phyloP scores from a whole-genome alignment of 30 jellyfish, hydroid and myxozoan genomes.

The Cassiopea andromeda region DNA sequence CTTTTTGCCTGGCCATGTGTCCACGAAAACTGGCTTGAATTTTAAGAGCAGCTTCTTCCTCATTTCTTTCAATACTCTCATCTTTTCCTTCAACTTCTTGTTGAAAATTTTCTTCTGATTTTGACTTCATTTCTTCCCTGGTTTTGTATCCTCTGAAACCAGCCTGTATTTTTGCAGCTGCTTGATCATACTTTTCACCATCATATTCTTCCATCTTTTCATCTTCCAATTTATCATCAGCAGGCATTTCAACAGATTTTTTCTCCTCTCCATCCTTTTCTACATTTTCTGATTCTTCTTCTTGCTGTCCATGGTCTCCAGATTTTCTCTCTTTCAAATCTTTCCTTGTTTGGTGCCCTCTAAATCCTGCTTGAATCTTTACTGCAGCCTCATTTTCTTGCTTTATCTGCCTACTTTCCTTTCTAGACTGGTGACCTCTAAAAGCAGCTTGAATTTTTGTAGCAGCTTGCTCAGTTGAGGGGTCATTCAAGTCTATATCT shows the following conservation, averaged over 20 bases:
- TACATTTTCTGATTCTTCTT: not conserved
- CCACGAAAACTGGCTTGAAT: conserved; percentile 93
- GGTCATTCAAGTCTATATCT: conserved; percentile 68
- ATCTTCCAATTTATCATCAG: conserved; percentile 1
- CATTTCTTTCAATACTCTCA: conserved; percentile 26
- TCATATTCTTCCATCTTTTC: conserved; percentile 22
- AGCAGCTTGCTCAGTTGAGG: conserved; percentile 83
- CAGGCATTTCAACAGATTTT: conserved; percentile 36
- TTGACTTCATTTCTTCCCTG: conserved; percentile 50
- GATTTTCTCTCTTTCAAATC: conserved; percentile 49
- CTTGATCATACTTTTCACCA: conserved; percentile 48
- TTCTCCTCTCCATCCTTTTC: conserved; percentile 18
- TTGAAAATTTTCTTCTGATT: not conserved
- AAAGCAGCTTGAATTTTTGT: conserved; percentile 80
- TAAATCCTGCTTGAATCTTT: conserved; percentile 71
- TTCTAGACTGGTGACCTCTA: conserved; percentile 80
- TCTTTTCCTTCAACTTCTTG: not conserved
- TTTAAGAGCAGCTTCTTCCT: conserved; percentile 84
- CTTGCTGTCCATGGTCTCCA: not conserved
- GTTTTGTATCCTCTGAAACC: conserved; percentile 70
- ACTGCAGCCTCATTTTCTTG: conserved; percentile 71
- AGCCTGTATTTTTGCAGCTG: conserved; percentile 81
- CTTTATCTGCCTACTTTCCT: conserved; percentile 36
- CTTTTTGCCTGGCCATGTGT: conserved; percentile 82
- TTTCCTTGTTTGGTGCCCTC: conserved; percentile 77